A percentile compares a stretch with the other conserved stretches of the same genome.
These are phyloP conservation scores for Scleropages formosus DNA, from an alignment of 2,797 vertebrate genomes.

Conservation along the genomic window DNA sequence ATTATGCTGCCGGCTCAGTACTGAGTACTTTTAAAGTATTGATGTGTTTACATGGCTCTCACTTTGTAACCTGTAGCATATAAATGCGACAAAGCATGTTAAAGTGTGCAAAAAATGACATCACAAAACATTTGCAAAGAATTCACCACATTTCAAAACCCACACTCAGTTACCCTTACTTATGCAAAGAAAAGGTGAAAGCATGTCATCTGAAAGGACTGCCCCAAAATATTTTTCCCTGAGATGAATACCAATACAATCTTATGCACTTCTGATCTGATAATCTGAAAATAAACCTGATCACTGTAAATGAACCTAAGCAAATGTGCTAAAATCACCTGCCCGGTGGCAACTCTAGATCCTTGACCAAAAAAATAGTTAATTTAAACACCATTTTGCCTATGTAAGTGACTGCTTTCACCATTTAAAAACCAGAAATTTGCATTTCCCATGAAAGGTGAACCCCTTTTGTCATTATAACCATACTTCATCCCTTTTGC, in stretches of 20 bases:
- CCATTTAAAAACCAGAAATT: conserved; percentile 30
- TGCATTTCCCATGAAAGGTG: conserved; percentile 26
- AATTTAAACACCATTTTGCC: neutral
- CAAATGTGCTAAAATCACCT: neutral
- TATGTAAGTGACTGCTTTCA: conserved; percentile 28
- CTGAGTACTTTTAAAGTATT: conserved; percentile 97
- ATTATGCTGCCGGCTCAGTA: conserved; percentile 96
- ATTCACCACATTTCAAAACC: conserved; percentile 75
- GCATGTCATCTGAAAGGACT: conserved; percentile 13
- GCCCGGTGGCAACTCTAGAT: neutral
- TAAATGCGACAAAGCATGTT: conserved; percentile 99
- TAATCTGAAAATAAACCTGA: neutral
- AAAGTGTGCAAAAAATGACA: conserved; percentile 84
- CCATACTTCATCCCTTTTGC: neutral
- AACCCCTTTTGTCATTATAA: conserved; percentile 28
- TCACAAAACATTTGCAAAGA: conserved; percentile 64
- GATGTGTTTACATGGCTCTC: conserved; percentile 99
- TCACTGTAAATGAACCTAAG: neutral
- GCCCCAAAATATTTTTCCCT: neutral
- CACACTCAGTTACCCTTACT: conserved; percentile 76
- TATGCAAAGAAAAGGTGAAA: conserved; percentile 47
- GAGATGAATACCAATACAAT: neutral
- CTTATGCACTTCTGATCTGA: neutral
- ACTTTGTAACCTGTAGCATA: conserved; percentile 99
- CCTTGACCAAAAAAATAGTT: neutral